Percentiles rank a stretch among this genome's conserved stretches.
These are phyloP conservation scores for Montipora foliosa DNA, from an alignment of 64 coral and sea anemone genomes.

Conservation along the genomic window DNA sequence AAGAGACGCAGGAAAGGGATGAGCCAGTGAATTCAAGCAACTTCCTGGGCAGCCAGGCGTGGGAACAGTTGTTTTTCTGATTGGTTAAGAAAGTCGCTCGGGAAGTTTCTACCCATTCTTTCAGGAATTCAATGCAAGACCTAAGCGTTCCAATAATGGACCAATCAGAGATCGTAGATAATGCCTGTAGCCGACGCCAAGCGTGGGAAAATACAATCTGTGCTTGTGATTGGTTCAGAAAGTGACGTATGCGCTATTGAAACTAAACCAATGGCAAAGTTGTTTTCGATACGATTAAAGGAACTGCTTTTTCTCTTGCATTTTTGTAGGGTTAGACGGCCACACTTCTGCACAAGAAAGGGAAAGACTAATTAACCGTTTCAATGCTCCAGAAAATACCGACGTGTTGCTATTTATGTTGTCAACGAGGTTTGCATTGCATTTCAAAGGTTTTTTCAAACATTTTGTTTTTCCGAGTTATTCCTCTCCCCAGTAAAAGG, in stretches of 20 bases:
- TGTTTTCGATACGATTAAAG: too few species aligned
- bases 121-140: too few species aligned
- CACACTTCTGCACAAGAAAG: conserved; percentile 86
- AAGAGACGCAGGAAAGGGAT: too few species aligned
- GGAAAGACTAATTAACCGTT: conserved; percentile 83
- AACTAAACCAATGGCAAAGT: not conserved
- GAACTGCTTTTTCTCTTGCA: not conserved
- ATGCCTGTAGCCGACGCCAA: not conserved
- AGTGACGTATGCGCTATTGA: not conserved
- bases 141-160: too few species aligned
- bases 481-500: not conserved
- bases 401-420: conserved; percentile 90
- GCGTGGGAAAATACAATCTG: not conserved
- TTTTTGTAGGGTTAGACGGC: conserved; percentile 80
- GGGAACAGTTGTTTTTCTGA: too few species aligned
- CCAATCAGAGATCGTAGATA: not conserved
- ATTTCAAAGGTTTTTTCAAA: not conserved
- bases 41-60: too few species aligned
- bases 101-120: too few species aligned
- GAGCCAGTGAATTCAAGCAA: too few species aligned
- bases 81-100: too few species aligned
- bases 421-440: conserved; percentile 92
- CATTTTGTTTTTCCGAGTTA: not conserved
- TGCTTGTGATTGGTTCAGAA: not conserved
- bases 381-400: conserved; percentile 76